Evolutionary conservation across 2,888 invertebrate genomes (phyloP), one percentile per base, ranked within the genome.

Genomic region (Gastrophysa polygoni): DNA sequence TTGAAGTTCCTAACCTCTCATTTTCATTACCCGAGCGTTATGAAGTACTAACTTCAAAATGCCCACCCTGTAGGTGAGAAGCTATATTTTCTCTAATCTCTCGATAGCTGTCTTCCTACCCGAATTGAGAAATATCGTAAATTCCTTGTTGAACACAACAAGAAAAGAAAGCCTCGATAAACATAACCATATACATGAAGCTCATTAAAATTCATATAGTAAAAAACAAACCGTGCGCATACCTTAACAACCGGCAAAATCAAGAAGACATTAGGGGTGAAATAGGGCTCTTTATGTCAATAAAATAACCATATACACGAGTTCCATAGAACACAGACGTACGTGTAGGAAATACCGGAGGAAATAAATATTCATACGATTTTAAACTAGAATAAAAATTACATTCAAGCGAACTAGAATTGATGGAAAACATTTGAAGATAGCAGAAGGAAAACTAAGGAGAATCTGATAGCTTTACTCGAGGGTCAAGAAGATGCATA

Each of bases 191-290:
- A 63, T 59, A 59, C 57, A 59, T 59, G 28, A 34, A 52, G 44
- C 52, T 57, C 59, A 55, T 62, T 62, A 62, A 58, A 58, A 62
- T 62, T 62, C 62, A 62, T 62, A 55, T 46, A 46, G 58, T 54
- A 58, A 51, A 62, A 62, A 62, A 58, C 58, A 62, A 62, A 62
- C 62, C 46, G 38, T 24, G 24, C 59, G 49, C 56, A 55, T 60
- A 58, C 57, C 52, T 59, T 48, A 51, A 54, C 52, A 57, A 57
- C 61, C 50, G 60, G 59, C 57, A 52, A 64, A 64, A 63, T 64
- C 59, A 64, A 63, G 64, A 64, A 64, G 63, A 57, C 63, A 61
- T 63, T 67, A 64, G 64, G 67, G 62, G 62, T 63, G 63, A 64
- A 58, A 58, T 61, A 67, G 57, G 59, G 59, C 63, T 55, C 55